Evolutionary conservation across 35 echinoderm and acorn worm species (phyloP), one percentile per base, ranked within the genome.

Genomic region (Lytechinus variegatus): DNA sequence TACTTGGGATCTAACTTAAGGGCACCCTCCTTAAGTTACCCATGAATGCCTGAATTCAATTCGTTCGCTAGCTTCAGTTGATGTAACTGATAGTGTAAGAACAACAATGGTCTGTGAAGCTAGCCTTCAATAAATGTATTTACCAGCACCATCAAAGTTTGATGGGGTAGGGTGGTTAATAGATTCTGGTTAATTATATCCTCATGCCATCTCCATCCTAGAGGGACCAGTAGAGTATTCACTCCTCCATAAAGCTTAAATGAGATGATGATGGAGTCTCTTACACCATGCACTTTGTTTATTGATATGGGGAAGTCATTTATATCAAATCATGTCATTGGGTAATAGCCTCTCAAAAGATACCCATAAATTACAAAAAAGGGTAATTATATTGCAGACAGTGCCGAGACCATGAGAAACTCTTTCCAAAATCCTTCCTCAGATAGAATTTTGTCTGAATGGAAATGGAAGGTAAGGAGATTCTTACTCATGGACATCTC

Each of bases 91-190:
- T 93, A 93, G 92, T 28, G 9, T 33, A 55, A 57, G 92, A 19
- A 57, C 53, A 27, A 93, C 53, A 93, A 57, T 93, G 54, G 92
- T 33, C 52, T 54, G 52, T 93, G 92, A 93, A 93, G 52, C 54
- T 93, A 93, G 92, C 54, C 53, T 27, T 27, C 92, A 28, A 93
- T 55, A 93, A 93, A 93, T 93, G 92, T 93, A 93, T 93, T 93
- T 93, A 93, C 92, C 92, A 93, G 92, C 55, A 10, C 13, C 54
- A 93, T 93, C 52, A 54, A 55, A 93, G 9, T 93, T 93, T 93
- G 9, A 93, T 55, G 27, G 54, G 53, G 4, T 54, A 54, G 52
- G 92, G 55, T 93, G 92, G 52, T 57, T 93, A 93, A 93, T 93
- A 93, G 92, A 93, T 93, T 93, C 53, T 27, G 27, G 92, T 93